Evolutionary conservation across 2,797 vertebrate genomes (phyloP), one percentile per base, ranked within the genome.

Genomic region (Poecilia gillii): DNA sequence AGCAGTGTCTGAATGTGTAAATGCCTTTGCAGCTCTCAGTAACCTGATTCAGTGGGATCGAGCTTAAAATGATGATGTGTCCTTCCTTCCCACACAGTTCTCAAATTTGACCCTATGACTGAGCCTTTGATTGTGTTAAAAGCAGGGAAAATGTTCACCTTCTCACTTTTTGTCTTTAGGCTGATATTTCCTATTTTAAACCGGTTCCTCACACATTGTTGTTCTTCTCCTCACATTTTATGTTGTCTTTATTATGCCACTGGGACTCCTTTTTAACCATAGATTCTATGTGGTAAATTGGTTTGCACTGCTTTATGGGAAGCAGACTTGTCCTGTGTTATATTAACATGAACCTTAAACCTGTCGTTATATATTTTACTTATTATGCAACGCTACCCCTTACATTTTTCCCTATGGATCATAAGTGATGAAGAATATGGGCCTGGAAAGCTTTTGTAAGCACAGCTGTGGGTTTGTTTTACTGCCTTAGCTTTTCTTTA

Each of bases 301-400:
- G 77, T 80, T 85, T 76, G 84, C 87, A 41, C 72, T 79, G 28
- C 85, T 87, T 85, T 46, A 33, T 83, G 81, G 81, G 75, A 78
- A 81, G 71, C 13, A 0, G 75, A 75, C 77, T 85, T 85, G 89
- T 86, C 81, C 89, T 94, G 91, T 85, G 91, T 91, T 85, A 85
- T 85, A 92, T 92, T 91, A 93, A 79, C 84, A 74, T 79, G 72
- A 88, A 83, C 85, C 81, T 51, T 91, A 90, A 94, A 93, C 87
- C 88, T 87, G 91, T 91, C 81, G 70, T 86, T 91, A 81, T 88
- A 85, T 76, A 85, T 89, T 79, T 70, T 81, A 75, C 83, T 82
- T 74, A 89, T 91, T 85, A 82, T 64, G 77, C 82, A 90, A 86
- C 90, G 85, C 88, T 79, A 85, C 85, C 28, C 49, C n/a, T 55